Base-by-base conservation (phyloP, 2,113 vertebrate genomes). In the Lontra canadensis region DNA sequence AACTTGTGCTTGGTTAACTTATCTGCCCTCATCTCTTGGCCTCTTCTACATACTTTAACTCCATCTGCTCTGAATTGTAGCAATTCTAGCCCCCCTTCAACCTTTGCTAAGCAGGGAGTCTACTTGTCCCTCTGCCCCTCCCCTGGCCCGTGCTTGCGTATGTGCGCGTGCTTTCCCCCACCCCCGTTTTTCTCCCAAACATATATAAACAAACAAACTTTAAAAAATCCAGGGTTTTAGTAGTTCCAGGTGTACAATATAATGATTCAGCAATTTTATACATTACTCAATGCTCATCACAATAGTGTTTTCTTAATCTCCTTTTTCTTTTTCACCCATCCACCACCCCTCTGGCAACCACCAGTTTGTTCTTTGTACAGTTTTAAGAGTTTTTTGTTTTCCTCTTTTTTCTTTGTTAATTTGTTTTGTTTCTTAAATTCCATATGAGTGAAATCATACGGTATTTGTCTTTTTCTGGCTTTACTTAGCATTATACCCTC, bases 41-140 rank as follows among this genome's bases (percentile, higher is more conserved):
- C 29, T n/a, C 26, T 94, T 34, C 76, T 88, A 7, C 21, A 61
- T 31, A 85, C 69, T n/a, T 83, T 84, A 93, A 76, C 25, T 85
- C 57, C 13, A 12, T 52, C 59, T 63, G 11, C 61, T 82, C 29
- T 65, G 84, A 96, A 76, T 93, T 96, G 82, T 88, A 76, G 13
- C 14, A 76, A 4, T 76, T 47, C 25, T 21, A 21, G 55, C 55
- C 55, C 55, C 55, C 18, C 55, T 18, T 20, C 55, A 18, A 57
- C 55, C 61, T 26, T 65, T 65, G 63, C 63, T 65, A 6, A 31
- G 13, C 29, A 65, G 63, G 34, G 65, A 69, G 65, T n/a, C 65
- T n/a, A 3, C 34, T n/a, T 69, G 7, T 69, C 67, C 17, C 67
- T 18, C 15, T 69, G 31, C 65, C 15, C 15, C 14, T 67, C 14